These are phyloP conservation scores for Empis stercorea DNA, from an alignment of 2,888 invertebrate genomes.

Conservation along the genomic window DNA sequence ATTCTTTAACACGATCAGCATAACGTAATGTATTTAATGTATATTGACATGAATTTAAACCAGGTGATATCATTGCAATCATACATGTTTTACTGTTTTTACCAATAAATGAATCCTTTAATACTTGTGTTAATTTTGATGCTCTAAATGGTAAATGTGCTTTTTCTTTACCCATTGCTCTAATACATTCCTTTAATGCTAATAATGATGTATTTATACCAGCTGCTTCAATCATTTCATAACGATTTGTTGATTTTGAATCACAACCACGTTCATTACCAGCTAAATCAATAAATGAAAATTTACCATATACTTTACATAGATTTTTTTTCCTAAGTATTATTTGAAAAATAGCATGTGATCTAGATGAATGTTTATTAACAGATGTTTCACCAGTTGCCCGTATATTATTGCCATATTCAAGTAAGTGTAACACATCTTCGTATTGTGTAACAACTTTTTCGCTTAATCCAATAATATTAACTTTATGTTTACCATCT, in stretches of 20 bases:
- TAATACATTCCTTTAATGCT: conserved; percentile 89
- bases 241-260: conserved; percentile 83
- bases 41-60: conserved; percentile 86
- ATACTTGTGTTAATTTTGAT: conserved; percentile 83
- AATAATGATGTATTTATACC: conserved; percentile 49
- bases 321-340: conserved; percentile 60
- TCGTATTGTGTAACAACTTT: conserved; percentile 74
- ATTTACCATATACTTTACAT: conserved; percentile 80
- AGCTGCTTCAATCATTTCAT: conserved; percentile 49
- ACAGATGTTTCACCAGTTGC: conserved; percentile 93
- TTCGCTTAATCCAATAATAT: conserved; percentile 86
- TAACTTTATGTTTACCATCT: conserved; percentile 90
- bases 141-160: conserved; percentile 91
- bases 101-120: conserved; percentile 90
- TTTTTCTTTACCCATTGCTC: conserved; percentile 81
- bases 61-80: conserved; percentile 97
- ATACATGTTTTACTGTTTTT: conserved; percentile 93
- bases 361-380: conserved; percentile 88
- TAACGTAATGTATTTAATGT: conserved; percentile 90
- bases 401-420: conserved; percentile 69
- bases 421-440: conserved; percentile 78
- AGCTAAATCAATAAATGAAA: conserved; percentile 87
- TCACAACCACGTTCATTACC: conserved; percentile 96
- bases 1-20: conserved; percentile 88
- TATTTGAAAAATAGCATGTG: conserved; percentile 95